A percentile compares a stretch with the other conserved stretches of the same genome.
phyloP scores from a whole-genome alignment of 23 tunicate genomes.

The Botrylloides violaceus region DNA sequence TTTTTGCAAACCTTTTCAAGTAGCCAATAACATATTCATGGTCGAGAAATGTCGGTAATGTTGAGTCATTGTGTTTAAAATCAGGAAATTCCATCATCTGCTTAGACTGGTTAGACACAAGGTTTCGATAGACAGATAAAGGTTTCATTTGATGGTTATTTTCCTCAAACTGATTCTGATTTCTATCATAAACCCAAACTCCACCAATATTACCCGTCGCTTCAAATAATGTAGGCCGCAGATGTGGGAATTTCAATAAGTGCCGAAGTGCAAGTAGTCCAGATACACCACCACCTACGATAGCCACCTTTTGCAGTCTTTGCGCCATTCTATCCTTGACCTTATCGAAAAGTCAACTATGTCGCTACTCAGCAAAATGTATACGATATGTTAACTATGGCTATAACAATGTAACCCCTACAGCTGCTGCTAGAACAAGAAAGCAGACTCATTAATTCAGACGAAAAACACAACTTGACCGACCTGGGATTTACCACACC shows the following conservation, averaged over 20 bases:
- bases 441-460: too few species aligned
- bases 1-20: conserved; percentile 27
- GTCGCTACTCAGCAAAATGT: too few species aligned
- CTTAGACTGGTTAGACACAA: conserved; percentile 48
- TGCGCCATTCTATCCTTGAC: too few species aligned
- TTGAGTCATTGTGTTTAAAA: conserved; percentile 25
- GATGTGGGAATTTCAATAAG: conserved; percentile 3
- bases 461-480: too few species aligned
- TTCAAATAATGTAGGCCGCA: conserved; percentile 54
- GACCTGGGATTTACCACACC: too few species aligned
- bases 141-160: conserved; percentile 39
- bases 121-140: conserved; percentile 60
- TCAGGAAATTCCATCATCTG: conserved; percentile 88
- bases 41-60: conserved; percentile 54
- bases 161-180: conserved; percentile 19
- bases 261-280: conserved; percentile 62
- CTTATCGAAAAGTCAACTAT: too few species aligned
- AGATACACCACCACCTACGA: conserved; percentile 87
- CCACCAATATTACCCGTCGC: conserved; percentile 57
- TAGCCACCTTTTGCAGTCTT: conserved; percentile 46
- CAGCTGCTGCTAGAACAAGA: too few species aligned
- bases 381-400: too few species aligned
- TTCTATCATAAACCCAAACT: conserved; percentile 56
- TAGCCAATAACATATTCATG: conserved; percentile 45
- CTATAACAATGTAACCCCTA: too few species aligned